Base-by-base conservation (phyloP, 1,140 invertebrate species). In the Polypedilum pembai region DNA sequence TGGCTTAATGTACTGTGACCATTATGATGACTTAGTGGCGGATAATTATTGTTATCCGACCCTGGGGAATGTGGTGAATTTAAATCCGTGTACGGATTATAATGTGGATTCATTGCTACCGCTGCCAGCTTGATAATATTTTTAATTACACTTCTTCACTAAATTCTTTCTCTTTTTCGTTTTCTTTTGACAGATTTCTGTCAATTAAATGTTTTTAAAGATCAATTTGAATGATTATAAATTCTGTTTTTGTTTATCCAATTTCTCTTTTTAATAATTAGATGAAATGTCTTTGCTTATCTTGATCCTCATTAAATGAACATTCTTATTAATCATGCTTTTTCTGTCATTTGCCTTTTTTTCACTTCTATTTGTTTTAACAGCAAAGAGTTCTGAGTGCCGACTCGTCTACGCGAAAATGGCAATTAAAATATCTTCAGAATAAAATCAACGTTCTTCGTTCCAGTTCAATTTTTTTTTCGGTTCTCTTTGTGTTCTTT, bases 21-120 rank as follows among this genome's bases (percentile, higher is more conserved):
- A 76, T 78, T 81, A 78, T 77, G 80, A 80, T 76, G 80, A 78
- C 75, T 79, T 79, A 56, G 81, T 79, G 73, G 82, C 80, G 75
- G 83, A 76, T 82, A 83, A 77, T 83, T 82, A 75, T 85, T 81
- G 81, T 85, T 85, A 81, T 88, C 87, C 74, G 87, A 87, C 75
- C 86, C 87, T 76, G 88, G 86, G 79, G 87, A 87, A 83, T 88
- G 87, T 78, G 88, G 87, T 79, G 87, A 88, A 83, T 86, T 87
- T 76, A 88, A 84, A 83, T 88, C 87, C 83, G 86, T 83, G 82
- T 88, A 89, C 82, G 87, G 86, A 85, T 89, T 87, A 84, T 88
- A 89, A 83, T 88, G 87, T 82, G 87, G 87, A 87, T 89, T 89
- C 88, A 89, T 89, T 83, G 87, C 84, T 78, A 85, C 82, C 83